Evolutionary conservation across 2,113 vertebrate species (phyloP), one percentile per base, ranked within the genome.

Genomic region (Eolophus roseicapilla): DNA sequence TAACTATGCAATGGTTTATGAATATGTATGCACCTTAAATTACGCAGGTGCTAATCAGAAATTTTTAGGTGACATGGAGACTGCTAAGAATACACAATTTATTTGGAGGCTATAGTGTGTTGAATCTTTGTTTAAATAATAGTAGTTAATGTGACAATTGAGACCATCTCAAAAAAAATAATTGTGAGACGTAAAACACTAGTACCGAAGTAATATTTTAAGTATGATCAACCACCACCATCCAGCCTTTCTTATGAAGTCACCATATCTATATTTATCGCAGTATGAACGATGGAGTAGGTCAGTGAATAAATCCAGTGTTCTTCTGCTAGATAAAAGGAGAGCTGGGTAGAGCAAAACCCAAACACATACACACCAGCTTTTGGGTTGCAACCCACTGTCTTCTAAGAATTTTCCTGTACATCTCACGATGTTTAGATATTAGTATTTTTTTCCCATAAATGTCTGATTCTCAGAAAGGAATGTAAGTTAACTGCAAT

Each of bases 341-440:
- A 4, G 11, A 13, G 2, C 10, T 3, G 7, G 4, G 7, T 3
- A 7, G 10, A 39, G 41, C 4, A 2, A 70, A 70, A 77, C 15
- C 2, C 8, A 39, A 16, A 52, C 14, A n/a, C 5, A 39, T 1
- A n/a, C 3, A 28, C 8, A 11, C 6, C 3, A 47, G 12, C 13
- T 12, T 70, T 55, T 64, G 17, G 3, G 6, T 28, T 50, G 35
- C 17, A 64, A 64, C 3, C 19, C 31, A 64, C 19, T 53, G 17
- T 35, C 24, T 64, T 57, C 25, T 35, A 55, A 5, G 17, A 70
- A 49, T 57, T 37, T 59, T 49, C 11, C 47, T 83, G 55, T 27
- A 60, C n/a, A 39, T 46, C 46, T 63, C 31, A 37, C 10, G 57
- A 17, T 65, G 6, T 59, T 67, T 43, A 69, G 7, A 24, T 13